These are phyloP conservation scores for Neopelma chrysocephalum DNA, from an alignment of 2,797 vertebrate species.

Conservation along the genomic window DNA sequence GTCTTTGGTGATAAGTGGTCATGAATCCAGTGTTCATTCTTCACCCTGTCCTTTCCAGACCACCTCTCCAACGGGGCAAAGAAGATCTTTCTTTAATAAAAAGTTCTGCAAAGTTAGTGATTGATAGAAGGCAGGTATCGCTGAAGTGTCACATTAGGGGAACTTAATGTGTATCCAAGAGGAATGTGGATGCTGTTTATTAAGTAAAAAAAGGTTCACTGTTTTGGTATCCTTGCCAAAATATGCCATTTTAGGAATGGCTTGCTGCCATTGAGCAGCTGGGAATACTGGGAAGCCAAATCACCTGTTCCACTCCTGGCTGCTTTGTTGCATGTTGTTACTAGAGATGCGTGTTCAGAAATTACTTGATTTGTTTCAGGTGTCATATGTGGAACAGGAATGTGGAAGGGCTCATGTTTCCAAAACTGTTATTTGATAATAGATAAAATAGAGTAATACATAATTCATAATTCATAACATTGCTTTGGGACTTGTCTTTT, in stretches of 20 bases:
- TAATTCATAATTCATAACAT: background rate
- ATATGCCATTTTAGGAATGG: background rate
- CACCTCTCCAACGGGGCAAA: background rate
- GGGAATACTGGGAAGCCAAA: background rate
- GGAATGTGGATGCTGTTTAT: background rate
- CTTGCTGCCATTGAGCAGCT: background rate
- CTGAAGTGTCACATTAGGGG: accelerated
- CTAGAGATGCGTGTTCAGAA: background rate
- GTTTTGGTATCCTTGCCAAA: background rate
- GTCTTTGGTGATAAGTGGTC: background rate
- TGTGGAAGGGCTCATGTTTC: background rate
- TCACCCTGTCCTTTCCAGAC: background rate
- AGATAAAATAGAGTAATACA: background rate
- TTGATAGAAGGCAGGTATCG: background rate
- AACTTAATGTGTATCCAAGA: background rate
- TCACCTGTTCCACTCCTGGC: background rate
- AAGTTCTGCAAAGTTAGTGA: background rate
- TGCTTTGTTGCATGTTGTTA: background rate
- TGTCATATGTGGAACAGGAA: background rate
- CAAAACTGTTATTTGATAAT: background rate
- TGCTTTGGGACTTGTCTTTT: background rate
- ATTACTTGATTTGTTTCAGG: background rate
- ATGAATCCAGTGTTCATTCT: background rate
- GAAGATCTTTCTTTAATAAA: background rate
- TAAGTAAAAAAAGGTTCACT: background rate